A percentile compares a stretch with the other conserved stretches of the same genome.
Conservation (phyloP, 2,113 vertebrate species). For the Ascaphus truei region DNA sequence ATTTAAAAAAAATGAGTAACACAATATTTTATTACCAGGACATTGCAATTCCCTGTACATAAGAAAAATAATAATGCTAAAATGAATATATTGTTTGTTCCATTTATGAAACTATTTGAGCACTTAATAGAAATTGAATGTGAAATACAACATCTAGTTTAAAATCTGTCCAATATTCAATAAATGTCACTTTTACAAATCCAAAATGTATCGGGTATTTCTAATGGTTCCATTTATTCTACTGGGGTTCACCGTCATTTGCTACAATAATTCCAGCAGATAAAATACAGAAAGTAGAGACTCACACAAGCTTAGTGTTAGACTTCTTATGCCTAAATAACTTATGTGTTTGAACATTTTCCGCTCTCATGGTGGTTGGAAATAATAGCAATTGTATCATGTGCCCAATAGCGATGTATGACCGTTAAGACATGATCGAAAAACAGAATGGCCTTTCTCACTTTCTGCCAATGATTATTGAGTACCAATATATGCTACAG, state of each 20-base stretch:
- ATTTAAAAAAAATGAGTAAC: no score
- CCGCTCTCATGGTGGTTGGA: background rate
- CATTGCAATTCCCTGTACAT: no score
- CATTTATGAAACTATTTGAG: no score
- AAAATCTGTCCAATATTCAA: no score
- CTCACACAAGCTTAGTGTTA: background rate
- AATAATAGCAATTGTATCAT: background rate
- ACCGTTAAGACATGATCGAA: background rate
- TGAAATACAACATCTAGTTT: no score
- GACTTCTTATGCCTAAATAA: background rate
- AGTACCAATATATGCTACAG: background rate
- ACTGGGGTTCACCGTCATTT: background rate
- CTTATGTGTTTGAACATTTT: background rate
- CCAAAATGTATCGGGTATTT: no score
- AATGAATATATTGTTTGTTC: no score
- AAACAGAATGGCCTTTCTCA: background rate
- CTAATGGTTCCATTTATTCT: background rate
- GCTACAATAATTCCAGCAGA: background rate
- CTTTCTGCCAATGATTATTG: background rate
- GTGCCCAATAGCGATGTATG: background rate
- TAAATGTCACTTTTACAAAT: no score
- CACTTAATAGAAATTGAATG: no score
- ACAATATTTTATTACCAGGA: no score
- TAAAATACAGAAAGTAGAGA: background rate
- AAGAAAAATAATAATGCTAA: no score